These are phyloP conservation scores for Antheraea pernyi DNA, from an alignment of 1,140 invertebrate genomes.

Conservation along the genomic window DNA sequence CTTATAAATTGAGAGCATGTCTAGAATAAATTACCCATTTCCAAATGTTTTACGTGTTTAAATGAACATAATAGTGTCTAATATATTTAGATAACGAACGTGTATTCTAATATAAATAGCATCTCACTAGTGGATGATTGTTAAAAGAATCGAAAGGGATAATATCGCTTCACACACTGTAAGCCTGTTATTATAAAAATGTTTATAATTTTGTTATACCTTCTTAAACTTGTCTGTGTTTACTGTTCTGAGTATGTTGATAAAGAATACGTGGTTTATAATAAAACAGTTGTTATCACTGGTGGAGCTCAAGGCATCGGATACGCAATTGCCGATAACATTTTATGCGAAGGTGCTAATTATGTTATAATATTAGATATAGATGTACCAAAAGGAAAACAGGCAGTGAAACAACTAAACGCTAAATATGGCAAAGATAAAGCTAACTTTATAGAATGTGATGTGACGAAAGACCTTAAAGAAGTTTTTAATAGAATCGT, in stretches of 20 bases:
- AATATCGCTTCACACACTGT: background rate
- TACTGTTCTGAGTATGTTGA: background rate
- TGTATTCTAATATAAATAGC: no score
- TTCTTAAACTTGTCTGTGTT: background rate
- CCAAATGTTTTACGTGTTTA: no score
- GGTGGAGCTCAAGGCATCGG: conserved; percentile 53
- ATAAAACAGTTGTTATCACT: conserved; percentile 49
- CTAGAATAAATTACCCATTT: no score
- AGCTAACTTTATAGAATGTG: conserved; percentile 72
- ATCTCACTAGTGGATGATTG: no score
- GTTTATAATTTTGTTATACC: no score
- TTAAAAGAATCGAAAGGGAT: no score
- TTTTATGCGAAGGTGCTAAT: conserved; percentile 44
- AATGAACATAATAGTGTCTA: no score
- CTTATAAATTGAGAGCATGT: no score
- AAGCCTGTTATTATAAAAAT: background rate
- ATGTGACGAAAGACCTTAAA: no score
- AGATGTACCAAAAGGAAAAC: no score
- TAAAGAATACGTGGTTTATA: conserved; percentile 41
- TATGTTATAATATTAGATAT: conserved; percentile 51
- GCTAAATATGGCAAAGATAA: conserved; percentile 67
- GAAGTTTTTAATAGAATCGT: conserved; percentile 54
- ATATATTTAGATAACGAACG: no score
- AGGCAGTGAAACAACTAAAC: conserved; percentile 57
- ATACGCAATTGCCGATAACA: conserved; percentile 44